phyloP scores from a whole-genome alignment of 2,888 invertebrate species.

The Noctua comes region DNA sequence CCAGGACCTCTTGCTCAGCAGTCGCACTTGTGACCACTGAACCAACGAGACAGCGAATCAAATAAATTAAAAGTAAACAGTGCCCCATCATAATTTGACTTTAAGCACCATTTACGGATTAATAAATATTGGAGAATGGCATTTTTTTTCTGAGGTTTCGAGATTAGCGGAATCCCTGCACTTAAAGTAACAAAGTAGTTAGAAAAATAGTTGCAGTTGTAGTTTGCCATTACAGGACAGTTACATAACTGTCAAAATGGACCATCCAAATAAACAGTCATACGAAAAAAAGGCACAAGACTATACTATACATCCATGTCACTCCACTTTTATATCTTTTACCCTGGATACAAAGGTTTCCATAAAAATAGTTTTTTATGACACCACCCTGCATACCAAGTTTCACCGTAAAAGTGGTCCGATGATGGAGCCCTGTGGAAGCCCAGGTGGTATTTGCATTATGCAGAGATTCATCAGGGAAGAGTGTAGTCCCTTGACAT shows the following conservation, averaged over 20 bases:
- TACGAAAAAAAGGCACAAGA: not conserved
- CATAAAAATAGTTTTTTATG: slow-evolving; percentile 48
- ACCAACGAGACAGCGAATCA: not conserved
- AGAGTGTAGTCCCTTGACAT: slow-evolving; percentile 51
- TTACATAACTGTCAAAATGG: not conserved
- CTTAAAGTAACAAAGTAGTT: not conserved
- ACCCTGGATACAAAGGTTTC: not conserved
- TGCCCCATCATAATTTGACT: not conserved
- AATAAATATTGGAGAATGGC: not conserved
- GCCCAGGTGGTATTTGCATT: slow-evolving; percentile 56
- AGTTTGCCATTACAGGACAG: not conserved
- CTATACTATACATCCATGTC: slow-evolving; percentile 1
- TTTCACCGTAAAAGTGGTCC: slow-evolving; percentile 44
- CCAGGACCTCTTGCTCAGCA: too few species aligned
- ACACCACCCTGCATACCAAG: slow-evolving; percentile 20
- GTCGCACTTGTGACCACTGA: too few species aligned
- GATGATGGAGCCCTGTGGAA: slow-evolving; percentile 38
- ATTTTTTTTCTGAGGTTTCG: not conserved
- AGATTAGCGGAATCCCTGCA: not conserved
- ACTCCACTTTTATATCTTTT: slow-evolving; percentile 16
- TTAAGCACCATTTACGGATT: too few species aligned
- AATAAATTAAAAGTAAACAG: not conserved
- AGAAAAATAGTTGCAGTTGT: not conserved
- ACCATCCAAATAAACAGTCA: not conserved
- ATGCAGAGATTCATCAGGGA: slow-evolving; percentile 64